These are phyloP conservation scores for Sminthurinus signatus DNA, from an alignment of 1,140 invertebrate genomes.

Conservation along the genomic window DNA sequence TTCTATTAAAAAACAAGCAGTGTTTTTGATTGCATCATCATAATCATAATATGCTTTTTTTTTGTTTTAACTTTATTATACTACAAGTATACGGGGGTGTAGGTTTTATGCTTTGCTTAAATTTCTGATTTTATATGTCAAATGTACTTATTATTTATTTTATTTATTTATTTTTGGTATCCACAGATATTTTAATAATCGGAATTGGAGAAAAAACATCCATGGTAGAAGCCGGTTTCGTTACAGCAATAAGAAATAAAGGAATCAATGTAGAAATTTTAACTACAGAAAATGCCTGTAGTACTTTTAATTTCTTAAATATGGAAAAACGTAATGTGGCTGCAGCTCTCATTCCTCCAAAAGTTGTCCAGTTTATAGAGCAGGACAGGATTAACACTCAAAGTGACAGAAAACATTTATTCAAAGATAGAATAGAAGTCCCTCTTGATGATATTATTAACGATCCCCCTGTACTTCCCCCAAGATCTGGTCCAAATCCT, in stretches of 20 bases:
- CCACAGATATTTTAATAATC: constrained; percentile 66
- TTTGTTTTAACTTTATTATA: no score
- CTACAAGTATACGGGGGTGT: no score
- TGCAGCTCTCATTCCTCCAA: constrained; percentile 68
- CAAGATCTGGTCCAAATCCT: no score
- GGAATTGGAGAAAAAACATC: constrained; percentile 51
- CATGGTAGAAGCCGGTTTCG: constrained; percentile 45
- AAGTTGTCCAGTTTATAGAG: constrained; percentile 43
- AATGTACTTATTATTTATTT: no score
- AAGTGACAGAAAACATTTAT: constrained; percentile 5
- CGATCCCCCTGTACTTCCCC: no score
- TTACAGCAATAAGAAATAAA: constrained; percentile 52
- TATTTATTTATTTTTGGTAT: background rate
- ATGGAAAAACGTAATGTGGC: constrained; percentile 66
- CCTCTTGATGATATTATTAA: no score
- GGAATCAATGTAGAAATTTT: constrained; percentile 64
- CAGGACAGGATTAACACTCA: constrained; percentile 40
- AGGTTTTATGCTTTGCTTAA: no score
- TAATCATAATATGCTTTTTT: no score
- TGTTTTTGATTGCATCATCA: no score
- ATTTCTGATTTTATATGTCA: no score
- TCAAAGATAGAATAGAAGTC: no score
- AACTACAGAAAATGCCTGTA: constrained; percentile 64
- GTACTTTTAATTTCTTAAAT: constrained; percentile 78
- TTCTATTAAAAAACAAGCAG: no score